Percentiles rank a stretch among this genome's conserved stretches.
Conservation (phyloP, 2,797 vertebrate genomes). For the Sebastes iracundus region DNA sequence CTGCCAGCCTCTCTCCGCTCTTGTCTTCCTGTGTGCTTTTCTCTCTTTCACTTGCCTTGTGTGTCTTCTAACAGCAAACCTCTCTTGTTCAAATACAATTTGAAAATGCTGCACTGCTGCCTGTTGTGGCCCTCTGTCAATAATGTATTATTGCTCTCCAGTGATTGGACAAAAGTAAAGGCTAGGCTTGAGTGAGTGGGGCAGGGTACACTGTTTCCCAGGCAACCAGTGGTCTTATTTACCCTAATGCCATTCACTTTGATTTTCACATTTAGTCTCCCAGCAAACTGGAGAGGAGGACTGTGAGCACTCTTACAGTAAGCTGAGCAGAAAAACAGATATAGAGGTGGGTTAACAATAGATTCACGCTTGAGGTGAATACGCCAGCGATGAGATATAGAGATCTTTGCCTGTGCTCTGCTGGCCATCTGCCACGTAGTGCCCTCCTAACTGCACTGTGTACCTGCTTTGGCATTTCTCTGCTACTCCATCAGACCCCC, state of each 20-base stretch:
- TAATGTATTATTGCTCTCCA: slow-evolving; percentile 85
- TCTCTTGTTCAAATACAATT: slow-evolving; percentile 83
- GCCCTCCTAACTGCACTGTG: slow-evolving; percentile 58
- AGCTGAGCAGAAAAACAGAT: slow-evolving; percentile 51
- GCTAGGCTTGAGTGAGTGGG: slow-evolving; percentile 81
- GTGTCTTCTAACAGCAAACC: slow-evolving; percentile 71
- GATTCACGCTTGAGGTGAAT: slow-evolving; percentile 33
- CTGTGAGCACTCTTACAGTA: slow-evolving; percentile 62
- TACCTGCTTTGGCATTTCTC: slow-evolving; percentile 79
- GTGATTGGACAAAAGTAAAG: slow-evolving; percentile 87
- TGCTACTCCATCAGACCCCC: slow-evolving; percentile 70
- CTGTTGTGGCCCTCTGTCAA: slow-evolving; percentile 84
- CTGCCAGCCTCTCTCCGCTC: slow-evolving; percentile 33
- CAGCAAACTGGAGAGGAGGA: slow-evolving; percentile 66
- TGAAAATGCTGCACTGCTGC: slow-evolving; percentile 83
- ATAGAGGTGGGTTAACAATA: slow-evolving; percentile 22
- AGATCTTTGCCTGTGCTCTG: slow-evolving; percentile 54
- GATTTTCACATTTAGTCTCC: slow-evolving; percentile 86
- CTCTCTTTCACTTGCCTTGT: slow-evolving; percentile 54
- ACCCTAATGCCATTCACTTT: slow-evolving; percentile 88
- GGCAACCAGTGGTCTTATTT: slow-evolving; percentile 87
- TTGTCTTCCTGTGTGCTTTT: slow-evolving; percentile 44
- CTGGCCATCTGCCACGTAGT: slow-evolving; percentile 70
- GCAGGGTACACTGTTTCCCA: slow-evolving; percentile 83
- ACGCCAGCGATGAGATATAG: slow-evolving; percentile 48